phyloP scores from a whole-genome alignment of 2,113 vertebrate genomes.

The Toxostoma redivivum region DNA sequence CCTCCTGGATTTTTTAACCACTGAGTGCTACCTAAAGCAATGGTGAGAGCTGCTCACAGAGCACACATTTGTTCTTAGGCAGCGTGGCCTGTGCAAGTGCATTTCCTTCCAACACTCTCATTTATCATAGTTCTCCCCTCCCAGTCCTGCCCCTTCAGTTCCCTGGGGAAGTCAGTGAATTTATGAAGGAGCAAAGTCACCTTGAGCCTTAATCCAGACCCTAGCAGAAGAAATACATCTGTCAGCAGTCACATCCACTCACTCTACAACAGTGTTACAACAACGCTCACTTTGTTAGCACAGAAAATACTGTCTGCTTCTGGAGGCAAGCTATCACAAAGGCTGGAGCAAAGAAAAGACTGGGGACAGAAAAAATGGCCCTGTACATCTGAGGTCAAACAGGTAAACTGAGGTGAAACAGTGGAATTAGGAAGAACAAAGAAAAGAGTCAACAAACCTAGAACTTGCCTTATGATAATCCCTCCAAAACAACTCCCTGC shows the following conservation, averaged over 20 bases:
- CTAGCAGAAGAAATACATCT: conserved; percentile 36
- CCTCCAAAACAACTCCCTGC: background rate
- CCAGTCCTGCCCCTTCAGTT: background rate
- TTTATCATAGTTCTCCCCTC: conserved; percentile 16
- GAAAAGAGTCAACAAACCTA: background rate
- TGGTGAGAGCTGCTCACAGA: background rate
- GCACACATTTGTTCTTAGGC: background rate
- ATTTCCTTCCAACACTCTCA: background rate
- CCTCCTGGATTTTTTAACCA: background rate
- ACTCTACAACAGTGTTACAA: conserved; percentile 23
- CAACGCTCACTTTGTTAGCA: conserved; percentile 51
- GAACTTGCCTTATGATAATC: background rate
- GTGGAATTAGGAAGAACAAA: background rate
- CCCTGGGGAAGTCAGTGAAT: background rate
- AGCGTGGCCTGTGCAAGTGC: background rate
- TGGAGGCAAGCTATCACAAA: background rate
- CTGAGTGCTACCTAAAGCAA: background rate
- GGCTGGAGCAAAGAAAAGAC: background rate
- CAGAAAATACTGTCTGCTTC: background rate
- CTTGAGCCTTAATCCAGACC: conserved; percentile 50
- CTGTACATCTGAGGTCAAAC: background rate
- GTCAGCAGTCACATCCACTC: conserved; percentile 34
- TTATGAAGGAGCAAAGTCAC: conserved; percentile 51
- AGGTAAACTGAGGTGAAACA: background rate
- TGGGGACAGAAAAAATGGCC: background rate